A percentile compares a stretch with the other conserved stretches of the same genome.
Conservation (phyloP, 2,113 vertebrate species). For the Seriola rivoliana region DNA sequence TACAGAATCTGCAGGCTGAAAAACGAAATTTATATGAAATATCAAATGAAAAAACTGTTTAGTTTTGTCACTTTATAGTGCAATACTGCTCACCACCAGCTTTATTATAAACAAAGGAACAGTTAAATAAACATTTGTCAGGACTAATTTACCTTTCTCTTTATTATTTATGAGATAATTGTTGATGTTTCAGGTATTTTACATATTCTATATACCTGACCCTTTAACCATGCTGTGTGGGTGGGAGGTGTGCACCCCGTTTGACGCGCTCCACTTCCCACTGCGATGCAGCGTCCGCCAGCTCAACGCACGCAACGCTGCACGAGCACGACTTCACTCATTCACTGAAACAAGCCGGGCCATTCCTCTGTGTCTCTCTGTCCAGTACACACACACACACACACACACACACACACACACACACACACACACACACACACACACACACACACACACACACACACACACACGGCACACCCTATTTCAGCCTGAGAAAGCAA, state of each 20-base stretch:
- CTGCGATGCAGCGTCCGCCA: not conserved
- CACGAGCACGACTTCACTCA: constrained; percentile 2
- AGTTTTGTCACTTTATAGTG: too few relatives aligned
- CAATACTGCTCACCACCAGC: too few relatives aligned
- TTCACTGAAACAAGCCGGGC: not conserved
- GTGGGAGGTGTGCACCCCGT: not conserved
- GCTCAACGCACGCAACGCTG: constrained; percentile 6
- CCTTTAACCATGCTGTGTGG: not conserved
- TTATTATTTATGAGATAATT: not conserved
- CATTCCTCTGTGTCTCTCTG: not conserved
- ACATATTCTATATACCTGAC: too few relatives aligned
- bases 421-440: not conserved
- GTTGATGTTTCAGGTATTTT: not conserved
- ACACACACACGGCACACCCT: constrained; percentile 1
- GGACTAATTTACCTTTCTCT: too few relatives aligned
- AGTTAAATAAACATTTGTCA: too few relatives aligned
- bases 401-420: too few relatives aligned
- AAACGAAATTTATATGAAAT: too few relatives aligned
- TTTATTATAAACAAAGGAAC: not conserved
- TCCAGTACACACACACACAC: too few relatives aligned
- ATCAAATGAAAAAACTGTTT: too few relatives aligned
- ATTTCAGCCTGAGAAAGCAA: constrained; percentile 41
- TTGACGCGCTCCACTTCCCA: constrained; percentile 1
- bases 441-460: too few relatives aligned
- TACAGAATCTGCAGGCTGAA: too few relatives aligned